phyloP scores from a whole-genome alignment of 2,113 vertebrate genomes.

The Columbina picui region DNA sequence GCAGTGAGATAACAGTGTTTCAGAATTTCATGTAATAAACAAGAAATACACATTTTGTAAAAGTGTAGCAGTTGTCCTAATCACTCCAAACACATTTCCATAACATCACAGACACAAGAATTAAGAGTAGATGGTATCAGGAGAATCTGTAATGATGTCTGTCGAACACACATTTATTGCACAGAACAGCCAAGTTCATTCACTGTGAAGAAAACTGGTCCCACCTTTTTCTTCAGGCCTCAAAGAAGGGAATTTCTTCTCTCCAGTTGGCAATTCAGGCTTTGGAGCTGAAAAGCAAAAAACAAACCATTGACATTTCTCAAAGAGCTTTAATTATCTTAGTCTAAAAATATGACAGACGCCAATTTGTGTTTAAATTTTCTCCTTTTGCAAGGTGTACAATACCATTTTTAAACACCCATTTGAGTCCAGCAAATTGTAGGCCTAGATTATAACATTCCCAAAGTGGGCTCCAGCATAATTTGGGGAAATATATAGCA shows the following conservation, averaged over 20 bases:
- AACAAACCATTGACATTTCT: constrained; percentile 38
- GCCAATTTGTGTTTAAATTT: background rate
- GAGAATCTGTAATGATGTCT: background rate
- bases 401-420: background rate
- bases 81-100: background rate
- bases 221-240: constrained; percentile 88
- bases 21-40: background rate
- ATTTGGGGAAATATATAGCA: background rate
- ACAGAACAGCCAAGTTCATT: background rate
- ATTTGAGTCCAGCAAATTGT: background rate
- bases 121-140: background rate
- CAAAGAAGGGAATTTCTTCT: constrained; percentile 80
- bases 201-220: background rate
- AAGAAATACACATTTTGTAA: background rate
- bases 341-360: background rate
- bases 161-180: background rate
- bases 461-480: background rate
- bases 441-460: background rate
- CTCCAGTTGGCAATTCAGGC: constrained; percentile 81
- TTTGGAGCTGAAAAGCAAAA: constrained; percentile 79
- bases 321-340: background rate
- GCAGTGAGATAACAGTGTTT: background rate
- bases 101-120: background rate
- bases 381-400: background rate
- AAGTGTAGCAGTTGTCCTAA: background rate